Evolutionary conservation across 2,888 invertebrate species (phyloP).

Genomic region (Eilema sororculum): DNA sequence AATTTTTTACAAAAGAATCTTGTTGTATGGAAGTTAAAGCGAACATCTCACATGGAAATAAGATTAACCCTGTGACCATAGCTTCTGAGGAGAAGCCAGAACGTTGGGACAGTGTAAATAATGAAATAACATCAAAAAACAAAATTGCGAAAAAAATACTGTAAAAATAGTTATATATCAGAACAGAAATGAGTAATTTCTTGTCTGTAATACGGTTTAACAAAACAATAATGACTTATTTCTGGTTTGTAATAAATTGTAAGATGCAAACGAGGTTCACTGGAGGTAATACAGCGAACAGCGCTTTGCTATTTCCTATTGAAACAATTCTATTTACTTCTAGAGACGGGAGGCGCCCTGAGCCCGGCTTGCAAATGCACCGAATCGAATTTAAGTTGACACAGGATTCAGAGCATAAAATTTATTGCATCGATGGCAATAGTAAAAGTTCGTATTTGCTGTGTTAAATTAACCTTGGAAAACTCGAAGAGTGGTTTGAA

Average conservation of each 20-base stretch:
- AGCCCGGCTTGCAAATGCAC: constrained; percentile 62
- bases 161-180: background rate
- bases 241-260: constrained; percentile 33
- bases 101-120: no score
- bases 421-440: constrained; percentile 66
- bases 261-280: constrained; percentile 46
- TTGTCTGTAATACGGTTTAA: background rate
- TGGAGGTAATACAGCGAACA: constrained; percentile 38
- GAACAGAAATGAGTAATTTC: background rate
- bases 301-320: constrained; percentile 50
- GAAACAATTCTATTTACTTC: constrained; percentile 74
- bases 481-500: background rate
- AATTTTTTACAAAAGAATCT: no score
- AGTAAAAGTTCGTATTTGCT: constrained; percentile 21
- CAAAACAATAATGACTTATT: constrained; percentile 23
- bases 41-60: no score
- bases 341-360: constrained; percentile 40
- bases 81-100: no score
- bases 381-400: constrained; percentile 73
- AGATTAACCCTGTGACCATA: no score
- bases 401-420: constrained; percentile 70
- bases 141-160: background rate
- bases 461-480: constrained; percentile 16
- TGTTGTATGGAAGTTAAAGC: no score
- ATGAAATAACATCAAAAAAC: no score